A percentile compares a stretch with the other conserved stretches of the same genome.
Evolutionary conservation across 2,888 invertebrate species (phyloP).

Genomic region (Apodemia mormo): DNA sequence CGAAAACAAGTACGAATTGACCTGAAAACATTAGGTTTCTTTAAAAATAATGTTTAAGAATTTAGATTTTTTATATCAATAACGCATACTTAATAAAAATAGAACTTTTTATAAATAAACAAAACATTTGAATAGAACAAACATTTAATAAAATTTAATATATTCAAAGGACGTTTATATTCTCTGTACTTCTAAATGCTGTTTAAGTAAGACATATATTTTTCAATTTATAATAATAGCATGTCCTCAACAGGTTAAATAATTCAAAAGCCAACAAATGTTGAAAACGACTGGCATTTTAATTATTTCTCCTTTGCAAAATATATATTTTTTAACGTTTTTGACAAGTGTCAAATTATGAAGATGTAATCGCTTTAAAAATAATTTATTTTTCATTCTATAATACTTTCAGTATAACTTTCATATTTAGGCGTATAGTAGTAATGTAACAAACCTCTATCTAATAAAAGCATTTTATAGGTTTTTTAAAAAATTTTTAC

Average conservation of each 20-base stretch:
- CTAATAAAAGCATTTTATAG: constrained; percentile 51
- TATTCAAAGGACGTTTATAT: neutral
- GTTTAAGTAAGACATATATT: neutral
- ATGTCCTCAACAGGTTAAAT: neutral
- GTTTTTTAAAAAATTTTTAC: constrained; percentile 56
- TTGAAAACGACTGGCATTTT: neutral
- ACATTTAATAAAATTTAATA: neutral
- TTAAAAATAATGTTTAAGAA: no score
- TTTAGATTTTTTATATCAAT: no score
- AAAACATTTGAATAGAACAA: neutral
- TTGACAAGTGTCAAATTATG: constrained; percentile 10
- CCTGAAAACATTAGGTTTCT: no score
- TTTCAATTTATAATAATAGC: neutral
- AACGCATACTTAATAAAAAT: neutral
- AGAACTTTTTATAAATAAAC: neutral
- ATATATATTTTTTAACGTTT: constrained; percentile 13
- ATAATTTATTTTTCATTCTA: neutral
- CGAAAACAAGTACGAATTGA: no score
- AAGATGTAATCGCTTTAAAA: constrained; percentile 15
- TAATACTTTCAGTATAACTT: neutral
- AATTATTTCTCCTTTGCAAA: constrained; percentile 1
- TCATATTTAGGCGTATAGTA: constrained; percentile 17
- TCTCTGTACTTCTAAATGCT: neutral
- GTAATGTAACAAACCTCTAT: constrained; percentile 15
- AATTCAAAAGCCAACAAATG: neutral